phyloP scores from a whole-genome alignment of 1,140 invertebrate genomes.

The Sycophaga agraensis region DNA sequence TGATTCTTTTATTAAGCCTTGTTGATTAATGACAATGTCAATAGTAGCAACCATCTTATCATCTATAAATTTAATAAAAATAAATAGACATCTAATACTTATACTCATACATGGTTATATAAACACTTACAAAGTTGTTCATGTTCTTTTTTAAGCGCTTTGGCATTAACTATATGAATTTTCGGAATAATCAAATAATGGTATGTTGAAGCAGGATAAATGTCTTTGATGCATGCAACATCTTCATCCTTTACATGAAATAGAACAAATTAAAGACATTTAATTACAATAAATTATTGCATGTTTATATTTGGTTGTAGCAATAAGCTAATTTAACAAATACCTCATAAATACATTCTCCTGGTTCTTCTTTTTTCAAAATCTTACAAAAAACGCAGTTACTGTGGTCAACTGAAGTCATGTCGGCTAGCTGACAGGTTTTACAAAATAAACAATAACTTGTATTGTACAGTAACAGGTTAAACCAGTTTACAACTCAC shows the following conservation, averaged over 20 bases:
- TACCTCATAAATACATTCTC: slow-evolving; percentile 59
- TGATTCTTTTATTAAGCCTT: slow-evolving; percentile 59
- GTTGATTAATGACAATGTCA: slow-evolving; percentile 59
- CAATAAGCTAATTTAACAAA: not conserved
- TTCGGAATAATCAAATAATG: slow-evolving; percentile 82
- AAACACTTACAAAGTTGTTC: slow-evolving; percentile 65
- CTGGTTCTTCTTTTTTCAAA: slow-evolving; percentile 60
- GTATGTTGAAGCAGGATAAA: slow-evolving; percentile 76
- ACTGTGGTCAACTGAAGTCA: too few relatives aligned
- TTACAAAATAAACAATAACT: too few relatives aligned
- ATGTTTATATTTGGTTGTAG: slow-evolving; percentile 22
- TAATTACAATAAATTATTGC: not conserved
- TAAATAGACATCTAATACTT: not conserved
- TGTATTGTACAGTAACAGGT: too few relatives aligned
- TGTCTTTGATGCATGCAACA: slow-evolving; percentile 79
- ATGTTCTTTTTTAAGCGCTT: slow-evolving; percentile 66
- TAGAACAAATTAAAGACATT: not conserved
- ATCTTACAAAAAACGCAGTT: slow-evolving; percentile 77
- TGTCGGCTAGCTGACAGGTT: too few relatives aligned
- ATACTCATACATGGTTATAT: not conserved
- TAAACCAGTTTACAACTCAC: too few relatives aligned
- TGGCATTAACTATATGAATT: slow-evolving; percentile 74
- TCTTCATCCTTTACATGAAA: slow-evolving; percentile 68
- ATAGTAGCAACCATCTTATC: slow-evolving; percentile 64
- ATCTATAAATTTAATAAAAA: slow-evolving; percentile 56